Evolutionary conservation across 2,888 invertebrate genomes (phyloP), one percentile per base, ranked within the genome.

Genomic region (Papilio protenor): DNA sequence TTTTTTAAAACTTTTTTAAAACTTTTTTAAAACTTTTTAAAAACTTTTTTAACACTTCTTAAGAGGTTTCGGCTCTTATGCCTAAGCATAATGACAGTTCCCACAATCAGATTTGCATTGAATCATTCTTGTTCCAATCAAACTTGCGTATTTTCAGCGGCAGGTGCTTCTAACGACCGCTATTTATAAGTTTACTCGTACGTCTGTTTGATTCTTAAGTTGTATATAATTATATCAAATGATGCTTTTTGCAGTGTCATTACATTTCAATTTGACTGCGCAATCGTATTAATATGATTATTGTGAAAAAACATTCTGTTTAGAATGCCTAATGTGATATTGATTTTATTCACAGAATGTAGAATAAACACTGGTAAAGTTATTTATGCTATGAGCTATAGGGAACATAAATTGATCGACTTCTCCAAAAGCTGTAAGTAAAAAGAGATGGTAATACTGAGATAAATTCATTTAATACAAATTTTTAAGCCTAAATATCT

Each of bases 191-290:
- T n/a, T 69, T 21, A n/a, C 45, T 40, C 66, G 45, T 18, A 66
- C n/a, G 61, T 64, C 59, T 61, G 14, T 64, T 64, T 64, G 27
- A 66, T 69, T 69, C 66, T 12, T 21, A 12, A 45, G 12, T 45
- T 66, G 66, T 66, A 45, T 45, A 45, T 66, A 66, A 66, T 69
- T 69, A 45, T 69, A 45, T 69, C n/a, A 69, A 33, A 69, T 21
- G n/a, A 11, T 45, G 66, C n/a, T 69, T 45, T 45, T 69, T 69
- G 21, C 66, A n/a, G 12, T 45, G 21, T 21, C 66, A 45, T 69
- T 69, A 69, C 4, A 69, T 45, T 69, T 69, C n/a, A 45, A 69
- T 69, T 69, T 69, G 45, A 45, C 21, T 69, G 40, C 8, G 16
- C 64, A 33, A 40, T 11, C 40, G 40, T 40, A n/a, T 0, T 66